Percentiles rank a stretch among this genome's conserved stretches.
These are phyloP conservation scores for Centruroides sculpturatus DNA, from an alignment of 1,140 invertebrate genomes.

Conservation along the genomic window DNA sequence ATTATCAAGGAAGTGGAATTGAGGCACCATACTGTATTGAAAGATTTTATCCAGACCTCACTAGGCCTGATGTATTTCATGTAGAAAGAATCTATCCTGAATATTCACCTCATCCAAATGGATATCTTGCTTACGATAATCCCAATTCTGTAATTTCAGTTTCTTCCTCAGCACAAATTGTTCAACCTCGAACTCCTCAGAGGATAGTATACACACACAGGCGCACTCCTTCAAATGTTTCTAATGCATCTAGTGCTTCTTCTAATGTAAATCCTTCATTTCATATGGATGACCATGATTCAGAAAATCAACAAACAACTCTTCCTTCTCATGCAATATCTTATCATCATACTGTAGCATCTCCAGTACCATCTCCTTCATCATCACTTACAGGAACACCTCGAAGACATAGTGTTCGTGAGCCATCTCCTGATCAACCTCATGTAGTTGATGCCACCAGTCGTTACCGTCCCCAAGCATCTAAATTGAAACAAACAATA, in stretches of 20 bases:
- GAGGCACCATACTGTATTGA: conserved; percentile 2
- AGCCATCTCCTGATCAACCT: conserved; percentile 41
- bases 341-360: neutral
- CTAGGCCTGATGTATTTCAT: conserved; percentile 3
- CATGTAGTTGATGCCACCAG: conserved; percentile 45
- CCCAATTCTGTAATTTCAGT: conserved; percentile 17
- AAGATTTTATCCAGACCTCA: conserved; percentile 4
- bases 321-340: conserved; percentile 5
- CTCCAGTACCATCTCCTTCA: neutral
- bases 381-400: neutral
- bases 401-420: conserved; percentile 8
- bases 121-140: conserved; percentile 23
- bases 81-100: conserved; percentile 20
- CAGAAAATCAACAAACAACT: conserved; percentile 13
- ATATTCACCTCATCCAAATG: conserved; percentile 15
- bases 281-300: conserved; percentile 46
- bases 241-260: conserved; percentile 40
- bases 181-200: conserved; percentile 20
- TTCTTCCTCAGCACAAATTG: conserved; percentile 1
- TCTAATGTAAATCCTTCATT: conserved; percentile 44
- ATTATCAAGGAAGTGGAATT: conserved; percentile 16
- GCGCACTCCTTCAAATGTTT: conserved; percentile 53
- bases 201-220: conserved; percentile 33
- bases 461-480: conserved; percentile 21
- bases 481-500: conserved; percentile 4